phyloP scores from a whole-genome alignment of 2,113 vertebrate genomes.

The Butorides virescens region DNA sequence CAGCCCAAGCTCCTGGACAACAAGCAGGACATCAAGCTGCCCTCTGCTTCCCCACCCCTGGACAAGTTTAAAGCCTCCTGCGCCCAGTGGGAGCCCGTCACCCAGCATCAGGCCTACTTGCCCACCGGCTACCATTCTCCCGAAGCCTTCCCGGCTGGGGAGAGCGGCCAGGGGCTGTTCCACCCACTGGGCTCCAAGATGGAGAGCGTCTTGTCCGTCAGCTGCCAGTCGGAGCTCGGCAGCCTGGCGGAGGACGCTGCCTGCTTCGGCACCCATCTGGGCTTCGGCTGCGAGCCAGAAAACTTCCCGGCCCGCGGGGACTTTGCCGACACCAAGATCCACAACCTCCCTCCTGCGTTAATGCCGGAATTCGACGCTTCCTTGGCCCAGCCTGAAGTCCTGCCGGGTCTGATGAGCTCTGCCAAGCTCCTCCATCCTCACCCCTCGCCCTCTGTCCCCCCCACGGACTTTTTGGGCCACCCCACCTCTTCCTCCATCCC shows the following conservation, averaged over 20 bases:
- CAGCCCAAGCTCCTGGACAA: constrained; percentile 76
- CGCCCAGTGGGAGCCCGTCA: constrained; percentile 85
- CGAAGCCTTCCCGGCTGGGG: constrained; percentile 31
- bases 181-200: constrained; percentile 68
- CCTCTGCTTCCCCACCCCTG: constrained; percentile 78
- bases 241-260: constrained; percentile 10
- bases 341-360: background rate
- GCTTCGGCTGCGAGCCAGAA: constrained; percentile 51
- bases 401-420: background rate
- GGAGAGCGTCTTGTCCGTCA: constrained; percentile 67
- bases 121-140: constrained; percentile 74
- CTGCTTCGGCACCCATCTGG: constrained; percentile 53
- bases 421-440: constrained; percentile 19
- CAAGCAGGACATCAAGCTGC: constrained; percentile 83
- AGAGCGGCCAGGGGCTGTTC: constrained; percentile 59
- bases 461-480: constrained; percentile 78
- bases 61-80: constrained; percentile 85
- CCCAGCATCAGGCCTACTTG: constrained; percentile 75
- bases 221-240: constrained; percentile 70
- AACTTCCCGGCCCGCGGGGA: constrained; percentile 20
- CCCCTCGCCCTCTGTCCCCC: constrained; percentile 55
- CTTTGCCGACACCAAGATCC: constrained; percentile 51
- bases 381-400: constrained; percentile 9
- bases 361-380: constrained; percentile 31
- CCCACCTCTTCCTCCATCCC: constrained; percentile 69